Base-by-base conservation (phyloP, 2,888 invertebrate genomes). In the Myopa testacea region DNA sequence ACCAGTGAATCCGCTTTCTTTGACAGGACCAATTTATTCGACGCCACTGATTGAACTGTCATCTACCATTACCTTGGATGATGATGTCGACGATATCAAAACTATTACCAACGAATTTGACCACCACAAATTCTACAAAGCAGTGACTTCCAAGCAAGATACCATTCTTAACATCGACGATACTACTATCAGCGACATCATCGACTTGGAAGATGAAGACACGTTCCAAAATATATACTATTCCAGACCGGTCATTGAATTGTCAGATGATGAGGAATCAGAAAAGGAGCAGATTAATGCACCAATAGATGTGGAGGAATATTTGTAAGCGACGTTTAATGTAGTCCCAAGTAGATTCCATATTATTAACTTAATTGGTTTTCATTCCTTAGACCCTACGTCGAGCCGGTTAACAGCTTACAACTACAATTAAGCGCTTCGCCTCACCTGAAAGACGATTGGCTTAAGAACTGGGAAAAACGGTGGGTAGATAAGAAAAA, bases 361-460 rank as follows among this genome's bases (percentile, higher is more conserved):
- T 12, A 3, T 40, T 16, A n/a, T 37, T 68, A 52, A 74, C 37
- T 38, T 3, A 90, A 1, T 90, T 90, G 12, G 90, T 14, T 90
- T n/a, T 52, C 26, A 26, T 26, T 12, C n/a, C 55, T 68, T 68
- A 86, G 86, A 79, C 85, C 91, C 7, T 82, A 81, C 69, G 86
- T 86, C 5, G 84, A 84, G 55, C 86, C 86, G 12, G 87, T 92
- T 16, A 94, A 93, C 84, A 90, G 92, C 45, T 88, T 93, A 37
- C 90, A 91, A 82, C 91, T 91, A 40, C 90, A 91, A 4, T 89
- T 91, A n/a, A 91, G 90, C 82, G 90, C 91, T 38, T 90, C 89
- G 34, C 90, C 90, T 0, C 85, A 91, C 12, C 89, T 91, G 7
- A 90, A 91, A 26, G 84, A 86, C 0, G 90, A 91, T 79, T 93